Conservation (phyloP, 1,140 invertebrate species). For the Thereuonema tuberculata region DNA sequence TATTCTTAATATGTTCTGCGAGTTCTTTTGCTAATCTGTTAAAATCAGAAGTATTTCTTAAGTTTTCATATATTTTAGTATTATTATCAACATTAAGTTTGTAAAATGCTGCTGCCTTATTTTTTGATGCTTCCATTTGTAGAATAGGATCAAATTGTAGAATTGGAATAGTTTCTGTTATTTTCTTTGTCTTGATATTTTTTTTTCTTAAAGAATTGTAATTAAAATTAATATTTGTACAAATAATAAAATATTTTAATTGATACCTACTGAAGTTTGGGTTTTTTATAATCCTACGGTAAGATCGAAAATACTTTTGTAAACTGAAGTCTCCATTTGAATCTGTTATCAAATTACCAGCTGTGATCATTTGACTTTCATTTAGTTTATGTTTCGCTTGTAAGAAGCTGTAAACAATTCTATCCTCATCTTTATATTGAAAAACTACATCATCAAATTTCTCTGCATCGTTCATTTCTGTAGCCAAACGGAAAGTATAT, state of each 20-base stretch:
- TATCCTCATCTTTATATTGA: not conserved
- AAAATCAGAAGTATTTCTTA: not conserved
- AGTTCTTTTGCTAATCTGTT: not conserved
- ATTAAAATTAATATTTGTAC: not conserved
- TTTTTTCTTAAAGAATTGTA: not conserved
- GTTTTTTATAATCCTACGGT: not conserved
- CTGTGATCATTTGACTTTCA: not conserved
- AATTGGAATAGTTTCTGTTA: too few relatives aligned
- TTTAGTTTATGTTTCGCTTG: not conserved
- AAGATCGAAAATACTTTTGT: not conserved
- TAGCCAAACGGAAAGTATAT: not conserved
- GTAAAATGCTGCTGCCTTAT: not conserved
- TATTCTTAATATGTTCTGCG: not conserved
- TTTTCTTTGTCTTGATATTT: not conserved
- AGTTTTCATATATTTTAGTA: not conserved
- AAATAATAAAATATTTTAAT: not conserved
- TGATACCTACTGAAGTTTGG: not conserved
- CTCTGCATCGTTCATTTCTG: not conserved
- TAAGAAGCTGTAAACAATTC: not conserved
- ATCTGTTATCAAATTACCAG: not conserved
- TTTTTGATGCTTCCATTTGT: not conserved
- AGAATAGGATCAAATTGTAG: not conserved
- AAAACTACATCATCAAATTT: constrained; percentile 1
- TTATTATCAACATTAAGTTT: not conserved
- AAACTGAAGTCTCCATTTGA: not conserved